These are phyloP conservation scores for Plectropomus leopardus DNA, from an alignment of 2,113 vertebrate genomes.

Conservation along the genomic window DNA sequence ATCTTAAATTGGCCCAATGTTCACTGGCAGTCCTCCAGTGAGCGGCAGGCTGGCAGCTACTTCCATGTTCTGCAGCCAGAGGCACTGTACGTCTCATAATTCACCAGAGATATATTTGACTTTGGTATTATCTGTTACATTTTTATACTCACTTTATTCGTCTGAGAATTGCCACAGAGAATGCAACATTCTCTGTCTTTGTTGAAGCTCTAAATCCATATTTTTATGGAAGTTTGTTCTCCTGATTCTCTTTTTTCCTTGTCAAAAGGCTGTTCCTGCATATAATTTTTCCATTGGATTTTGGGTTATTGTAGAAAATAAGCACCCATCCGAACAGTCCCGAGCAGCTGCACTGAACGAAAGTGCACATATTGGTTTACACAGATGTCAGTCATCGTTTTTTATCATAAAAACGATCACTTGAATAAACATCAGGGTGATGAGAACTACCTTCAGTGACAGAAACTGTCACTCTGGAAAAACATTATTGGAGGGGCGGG, in stretches of 20 bases:
- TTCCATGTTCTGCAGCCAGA: slow-evolving; percentile 36
- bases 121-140: slow-evolving; percentile 41
- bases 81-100: slow-evolving; percentile 39
- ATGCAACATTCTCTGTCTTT: slow-evolving; percentile 3
- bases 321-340: too few species aligned
- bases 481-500: too few species aligned
- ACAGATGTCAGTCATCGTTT: too few species aligned
- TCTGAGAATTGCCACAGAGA: slow-evolving; percentile 22
- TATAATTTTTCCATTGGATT: too few species aligned
- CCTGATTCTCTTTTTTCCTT: not conserved
- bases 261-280: slow-evolving; percentile 27
- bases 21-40: slow-evolving; percentile 50
- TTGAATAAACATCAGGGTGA: too few species aligned
- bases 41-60: slow-evolving; percentile 33
- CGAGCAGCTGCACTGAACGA: too few species aligned
- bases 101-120: slow-evolving; percentile 46
- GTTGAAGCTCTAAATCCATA: slow-evolving; percentile 15
- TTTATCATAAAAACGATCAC: too few species aligned
- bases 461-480: too few species aligned
- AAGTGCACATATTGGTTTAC: too few species aligned
- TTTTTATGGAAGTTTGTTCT: slow-evolving; percentile 26
- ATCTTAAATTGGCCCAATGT: slow-evolving; percentile 58
- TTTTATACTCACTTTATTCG: slow-evolving; percentile 31
- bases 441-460: too few species aligned
- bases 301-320: too few species aligned